phyloP scores from a whole-genome alignment of 2,888 invertebrate genomes.

The Pristionchus maxplancki region DNA sequence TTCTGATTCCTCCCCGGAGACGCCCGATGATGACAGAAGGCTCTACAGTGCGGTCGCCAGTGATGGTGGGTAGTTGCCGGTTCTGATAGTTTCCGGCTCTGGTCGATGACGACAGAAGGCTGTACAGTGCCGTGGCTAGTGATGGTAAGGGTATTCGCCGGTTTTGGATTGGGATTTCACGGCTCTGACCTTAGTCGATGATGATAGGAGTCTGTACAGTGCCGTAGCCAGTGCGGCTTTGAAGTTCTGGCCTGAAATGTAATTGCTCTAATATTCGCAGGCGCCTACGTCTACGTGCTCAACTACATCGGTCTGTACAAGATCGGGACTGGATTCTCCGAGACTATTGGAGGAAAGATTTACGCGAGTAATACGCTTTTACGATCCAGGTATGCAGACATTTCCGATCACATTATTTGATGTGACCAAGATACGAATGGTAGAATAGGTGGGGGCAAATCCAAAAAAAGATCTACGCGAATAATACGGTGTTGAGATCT shows the following conservation, averaged over 20 bases:
- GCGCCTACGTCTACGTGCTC: constrained; percentile 91
- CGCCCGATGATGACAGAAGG: constrained; percentile 66
- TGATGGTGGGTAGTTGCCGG: constrained; percentile 68
- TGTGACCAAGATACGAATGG: too few species aligned
- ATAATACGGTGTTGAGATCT: constrained; percentile 86
- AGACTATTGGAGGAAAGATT: constrained; percentile 92
- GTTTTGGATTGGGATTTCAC: background rate
- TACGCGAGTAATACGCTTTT: constrained; percentile 85
- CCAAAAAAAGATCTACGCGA: too few species aligned
- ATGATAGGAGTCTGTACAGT: too few species aligned
- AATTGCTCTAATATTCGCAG: too few species aligned
- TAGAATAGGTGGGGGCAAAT: too few species aligned
- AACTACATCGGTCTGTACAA: constrained; percentile 89
- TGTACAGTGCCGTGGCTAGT: constrained; percentile 83
- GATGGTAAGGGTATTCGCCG: constrained; percentile 66
- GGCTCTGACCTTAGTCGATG: background rate
- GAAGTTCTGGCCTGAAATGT: too few species aligned
- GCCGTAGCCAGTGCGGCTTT: too few species aligned
- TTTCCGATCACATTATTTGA: too few species aligned
- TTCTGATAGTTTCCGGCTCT: background rate
- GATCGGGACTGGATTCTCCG: constrained; percentile 94
- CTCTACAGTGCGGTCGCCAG: constrained; percentile 82
- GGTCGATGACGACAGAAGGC: constrained; percentile 61
- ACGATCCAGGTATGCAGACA: too few species aligned
- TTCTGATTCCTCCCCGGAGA: constrained; percentile 61